Percentiles rank a stretch among this genome's conserved stretches.
These are phyloP conservation scores for Chromoteleia sp. DNA, from an alignment of 2,888 invertebrate genomes.

Conservation along the genomic window DNA sequence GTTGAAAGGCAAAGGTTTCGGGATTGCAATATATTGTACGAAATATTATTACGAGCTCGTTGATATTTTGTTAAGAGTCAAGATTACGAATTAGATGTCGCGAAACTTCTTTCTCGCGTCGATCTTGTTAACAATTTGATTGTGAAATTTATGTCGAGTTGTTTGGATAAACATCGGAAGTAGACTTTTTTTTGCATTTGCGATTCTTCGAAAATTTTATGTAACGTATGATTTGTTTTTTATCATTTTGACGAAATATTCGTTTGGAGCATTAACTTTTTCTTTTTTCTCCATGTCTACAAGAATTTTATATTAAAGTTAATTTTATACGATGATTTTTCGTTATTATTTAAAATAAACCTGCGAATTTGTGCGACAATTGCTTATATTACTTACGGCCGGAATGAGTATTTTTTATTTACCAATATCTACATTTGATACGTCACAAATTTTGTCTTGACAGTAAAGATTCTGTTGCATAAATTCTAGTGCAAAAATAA, in stretches of 20 bases:
- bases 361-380: slow-evolving; percentile 35
- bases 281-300: slow-evolving; percentile 43
- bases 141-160: slow-evolving; percentile 19
- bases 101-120: slow-evolving; percentile 23
- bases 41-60: slow-evolving; percentile 35
- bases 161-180: slow-evolving; percentile 8
- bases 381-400: slow-evolving; percentile 1
- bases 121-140: slow-evolving; percentile 9
- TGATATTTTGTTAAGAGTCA: slow-evolving; percentile 32
- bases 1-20: slow-evolving; percentile 17
- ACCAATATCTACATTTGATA: slow-evolving; percentile 9
- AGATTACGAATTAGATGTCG: slow-evolving; percentile 12
- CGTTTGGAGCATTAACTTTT: slow-evolving; percentile 34
- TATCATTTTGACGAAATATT: slow-evolving; percentile 49
- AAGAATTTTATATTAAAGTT: slow-evolving; percentile 66
- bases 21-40: slow-evolving; percentile 52
- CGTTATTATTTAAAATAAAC: slow-evolving; percentile 53
- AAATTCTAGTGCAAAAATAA: slow-evolving; percentile 53
- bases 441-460: slow-evolving; percentile 27
- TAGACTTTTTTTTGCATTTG: slow-evolving; percentile 43
- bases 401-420: slow-evolving; percentile 11
- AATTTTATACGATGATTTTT: slow-evolving; percentile 62
- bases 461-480: slow-evolving; percentile 62
- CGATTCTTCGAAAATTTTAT: slow-evolving; percentile 47
- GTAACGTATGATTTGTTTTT: slow-evolving; percentile 53